phyloP scores from a whole-genome alignment of 2,888 invertebrate genomes.

The Lasius platythorax region DNA sequence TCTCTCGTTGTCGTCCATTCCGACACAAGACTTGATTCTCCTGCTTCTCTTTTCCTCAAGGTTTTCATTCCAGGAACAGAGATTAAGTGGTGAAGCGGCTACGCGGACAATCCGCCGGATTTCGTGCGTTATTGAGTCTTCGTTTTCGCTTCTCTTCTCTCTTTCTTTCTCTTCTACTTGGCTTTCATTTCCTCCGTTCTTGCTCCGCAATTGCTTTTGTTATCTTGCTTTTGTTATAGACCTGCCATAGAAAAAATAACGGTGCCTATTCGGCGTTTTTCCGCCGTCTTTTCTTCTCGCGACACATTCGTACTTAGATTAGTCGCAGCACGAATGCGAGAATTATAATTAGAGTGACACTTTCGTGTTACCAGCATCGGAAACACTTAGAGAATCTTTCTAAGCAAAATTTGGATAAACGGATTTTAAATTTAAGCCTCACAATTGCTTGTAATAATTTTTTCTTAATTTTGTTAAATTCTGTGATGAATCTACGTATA shows the following conservation, averaged over 20 bases:
- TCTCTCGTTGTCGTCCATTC: conserved; percentile 15
- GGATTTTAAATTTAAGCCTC: neutral
- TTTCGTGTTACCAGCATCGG: neutral
- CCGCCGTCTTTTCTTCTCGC: neutral
- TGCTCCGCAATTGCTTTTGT: conserved; percentile 38
- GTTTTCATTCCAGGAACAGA: conserved; percentile 46
- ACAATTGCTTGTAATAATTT: neutral
- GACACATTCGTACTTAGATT: neutral
- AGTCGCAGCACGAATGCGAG: conserved; percentile 3
- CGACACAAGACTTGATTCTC: conserved; percentile 26
- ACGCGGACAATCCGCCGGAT: conserved; percentile 19
- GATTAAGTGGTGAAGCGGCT: conserved; percentile 44
- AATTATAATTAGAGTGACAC: neutral
- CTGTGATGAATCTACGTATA: neutral
- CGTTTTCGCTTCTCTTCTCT: conserved; percentile 10
- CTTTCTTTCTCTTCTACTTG: conserved; percentile 25
- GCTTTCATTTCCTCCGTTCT: conserved; percentile 27
- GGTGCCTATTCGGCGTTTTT: neutral
- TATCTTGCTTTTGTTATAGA: conserved; percentile 5
- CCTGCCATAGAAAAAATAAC: conserved; percentile 31
- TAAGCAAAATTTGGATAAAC: neutral
- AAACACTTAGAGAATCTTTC: neutral
- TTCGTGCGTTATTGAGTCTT: conserved; percentile 53
- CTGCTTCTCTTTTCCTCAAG: conserved; percentile 27
- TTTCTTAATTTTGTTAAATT: neutral